Conservation (phyloP, 2,888 invertebrate species). For the Drosophila birchii region DNA sequence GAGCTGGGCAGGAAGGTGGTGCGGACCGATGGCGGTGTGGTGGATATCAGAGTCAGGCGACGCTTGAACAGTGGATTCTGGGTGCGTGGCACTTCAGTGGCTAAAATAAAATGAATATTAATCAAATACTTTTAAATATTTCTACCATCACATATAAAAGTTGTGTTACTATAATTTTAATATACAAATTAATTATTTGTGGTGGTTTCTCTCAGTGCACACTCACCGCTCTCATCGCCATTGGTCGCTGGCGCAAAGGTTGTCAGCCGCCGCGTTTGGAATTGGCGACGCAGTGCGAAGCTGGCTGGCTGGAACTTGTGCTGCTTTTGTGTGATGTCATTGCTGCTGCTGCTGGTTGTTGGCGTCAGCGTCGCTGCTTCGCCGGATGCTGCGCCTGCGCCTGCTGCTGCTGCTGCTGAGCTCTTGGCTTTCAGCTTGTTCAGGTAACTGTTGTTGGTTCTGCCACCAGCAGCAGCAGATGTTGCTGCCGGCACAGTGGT, state of each 20-base stretch:
- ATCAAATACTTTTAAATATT: too few relatives aligned
- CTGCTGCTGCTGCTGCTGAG: slow-evolving; percentile 38
- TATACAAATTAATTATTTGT: too few relatives aligned
- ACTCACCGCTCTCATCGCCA: slow-evolving; percentile 76
- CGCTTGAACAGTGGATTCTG: slow-evolving; percentile 85
- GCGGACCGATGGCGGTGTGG: slow-evolving; percentile 59
- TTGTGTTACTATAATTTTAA: too few relatives aligned
- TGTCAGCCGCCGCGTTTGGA: slow-evolving; percentile 76
- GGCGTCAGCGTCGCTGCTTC: slow-evolving; percentile 25
- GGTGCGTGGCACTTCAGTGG: slow-evolving; percentile 83
- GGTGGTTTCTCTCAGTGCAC: slow-evolving; percentile 23
- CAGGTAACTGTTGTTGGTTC: slow-evolving; percentile 42
- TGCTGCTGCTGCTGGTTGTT: slow-evolving; percentile 21
- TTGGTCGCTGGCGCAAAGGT: slow-evolving; percentile 63
- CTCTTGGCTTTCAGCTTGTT: slow-evolving; percentile 61
- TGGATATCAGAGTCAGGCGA: slow-evolving; percentile 79
- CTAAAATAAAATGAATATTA: slow-evolving; percentile 44
- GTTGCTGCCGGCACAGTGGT: slow-evolving; percentile 37
- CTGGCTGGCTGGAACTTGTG: slow-evolving; percentile 67
- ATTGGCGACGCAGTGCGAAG: slow-evolving; percentile 74
- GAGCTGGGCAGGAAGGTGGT: slow-evolving; percentile 49
- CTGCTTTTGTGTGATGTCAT: slow-evolving; percentile 54
- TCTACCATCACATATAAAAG: too few relatives aligned
- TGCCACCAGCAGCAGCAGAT: slow-evolving; percentile 35
- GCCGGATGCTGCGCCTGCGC: slow-evolving; percentile 48